These are phyloP conservation scores for Macrocentrus cingulum DNA, from an alignment of 1,140 invertebrate species.

Conservation along the genomic window DNA sequence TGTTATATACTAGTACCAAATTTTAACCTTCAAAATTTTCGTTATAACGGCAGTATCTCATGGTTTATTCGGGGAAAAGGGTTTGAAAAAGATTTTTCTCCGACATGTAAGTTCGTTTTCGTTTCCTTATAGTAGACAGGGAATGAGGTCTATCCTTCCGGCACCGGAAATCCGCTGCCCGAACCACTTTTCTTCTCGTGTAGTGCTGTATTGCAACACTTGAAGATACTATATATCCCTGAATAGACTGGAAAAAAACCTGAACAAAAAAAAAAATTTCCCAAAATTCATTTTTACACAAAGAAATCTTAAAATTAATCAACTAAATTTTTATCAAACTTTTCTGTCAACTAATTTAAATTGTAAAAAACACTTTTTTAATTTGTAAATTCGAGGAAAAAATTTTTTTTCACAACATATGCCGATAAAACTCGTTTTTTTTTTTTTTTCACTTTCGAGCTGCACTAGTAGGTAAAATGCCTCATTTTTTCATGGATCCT, in stretches of 20 bases:
- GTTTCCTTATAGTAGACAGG: neutral
- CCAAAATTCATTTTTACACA: neutral
- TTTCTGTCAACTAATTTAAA: no score
- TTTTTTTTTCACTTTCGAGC: no score
- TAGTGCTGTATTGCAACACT: constrained; percentile 8
- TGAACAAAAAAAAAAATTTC: neutral
- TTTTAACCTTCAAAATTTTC: no score
- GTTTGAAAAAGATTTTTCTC: constrained; percentile 9
- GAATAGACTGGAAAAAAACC: neutral
- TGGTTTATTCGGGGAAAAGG: neutral
- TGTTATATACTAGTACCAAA: no score
- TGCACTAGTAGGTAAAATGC: no score
- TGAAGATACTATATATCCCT: neutral
- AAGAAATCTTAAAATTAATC: neutral
- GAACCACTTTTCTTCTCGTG: constrained; percentile 3
- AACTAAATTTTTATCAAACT: no score
- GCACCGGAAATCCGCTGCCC: constrained; percentile 8
- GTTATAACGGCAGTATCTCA: neutral
- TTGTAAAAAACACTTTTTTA: no score
- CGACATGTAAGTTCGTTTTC: constrained; percentile 14
- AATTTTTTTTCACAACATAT: no score
- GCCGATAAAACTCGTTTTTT: no score
- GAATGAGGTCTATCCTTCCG: constrained; percentile 7
- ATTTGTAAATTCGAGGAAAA: no score
- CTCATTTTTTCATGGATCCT: no score